Percentiles rank a stretch among this genome's conserved stretches.
These are phyloP conservation scores for Germaria angustata DNA, from an alignment of 2,888 invertebrate species.

Conservation along the genomic window DNA sequence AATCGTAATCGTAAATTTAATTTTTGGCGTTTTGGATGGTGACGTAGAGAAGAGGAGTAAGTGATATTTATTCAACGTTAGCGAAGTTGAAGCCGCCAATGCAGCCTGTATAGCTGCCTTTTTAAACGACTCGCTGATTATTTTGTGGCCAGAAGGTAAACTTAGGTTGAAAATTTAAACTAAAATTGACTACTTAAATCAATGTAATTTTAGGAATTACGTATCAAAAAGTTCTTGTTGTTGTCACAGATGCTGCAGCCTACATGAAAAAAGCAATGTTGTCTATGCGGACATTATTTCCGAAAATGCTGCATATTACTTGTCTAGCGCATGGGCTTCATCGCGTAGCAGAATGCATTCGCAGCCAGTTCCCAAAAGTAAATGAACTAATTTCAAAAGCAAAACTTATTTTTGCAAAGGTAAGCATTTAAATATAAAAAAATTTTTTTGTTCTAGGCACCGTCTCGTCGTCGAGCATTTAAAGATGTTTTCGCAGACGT, in stretches of 20 bases:
- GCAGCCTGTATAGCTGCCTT: not conserved
- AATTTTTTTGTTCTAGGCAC: too few species aligned
- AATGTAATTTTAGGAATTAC: too few species aligned
- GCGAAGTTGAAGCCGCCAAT: too few species aligned
- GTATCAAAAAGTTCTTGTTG: not conserved
- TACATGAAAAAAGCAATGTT: not conserved
- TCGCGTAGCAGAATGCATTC: not conserved
- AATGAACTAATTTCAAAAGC: not conserved
- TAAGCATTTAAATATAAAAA: not conserved
- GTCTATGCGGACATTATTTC: not conserved
- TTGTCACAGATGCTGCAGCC: not conserved
- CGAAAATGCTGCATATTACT: not conserved
- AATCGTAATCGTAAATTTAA: too few species aligned
- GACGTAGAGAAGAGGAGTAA: too few species aligned
- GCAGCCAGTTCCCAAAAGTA: not conserved
- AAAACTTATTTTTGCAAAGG: slow-evolving; percentile 8
- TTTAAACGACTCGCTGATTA: too few species aligned
- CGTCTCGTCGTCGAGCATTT: too few species aligned
- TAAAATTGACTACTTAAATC: too few species aligned
- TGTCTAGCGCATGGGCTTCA: slow-evolving; percentile 8
- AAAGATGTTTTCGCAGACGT: not conserved
- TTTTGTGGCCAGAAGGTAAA: too few species aligned
- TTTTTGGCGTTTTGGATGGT: too few species aligned
- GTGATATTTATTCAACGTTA: too few species aligned
- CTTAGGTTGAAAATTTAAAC: too few species aligned